Conservation (phyloP, 2,888 invertebrate genomes). For the Acanthopleura granulata region DNA sequence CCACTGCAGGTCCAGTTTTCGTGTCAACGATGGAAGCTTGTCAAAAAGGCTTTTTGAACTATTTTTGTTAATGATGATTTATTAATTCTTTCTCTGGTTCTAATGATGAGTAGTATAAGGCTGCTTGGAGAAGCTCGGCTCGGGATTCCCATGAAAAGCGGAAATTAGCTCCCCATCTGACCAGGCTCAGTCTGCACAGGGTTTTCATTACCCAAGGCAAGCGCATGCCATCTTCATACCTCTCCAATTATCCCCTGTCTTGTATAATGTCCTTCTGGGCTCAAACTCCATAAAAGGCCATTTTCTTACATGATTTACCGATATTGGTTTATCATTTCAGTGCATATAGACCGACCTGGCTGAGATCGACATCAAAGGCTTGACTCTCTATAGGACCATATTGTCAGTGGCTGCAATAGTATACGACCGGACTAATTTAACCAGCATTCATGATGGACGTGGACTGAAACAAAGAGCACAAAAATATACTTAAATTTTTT, state of each 20-base stretch:
- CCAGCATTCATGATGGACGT: no score
- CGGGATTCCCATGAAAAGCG: not conserved
- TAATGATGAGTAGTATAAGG: not conserved
- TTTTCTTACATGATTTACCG: slow-evolving; percentile 19
- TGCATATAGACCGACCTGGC: not conserved
- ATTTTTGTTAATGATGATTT: slow-evolving; percentile 18
- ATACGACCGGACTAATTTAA: no score
- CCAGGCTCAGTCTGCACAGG: not conserved
- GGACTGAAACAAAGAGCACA: no score
- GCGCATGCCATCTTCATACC: not conserved
- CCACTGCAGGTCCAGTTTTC: not conserved
- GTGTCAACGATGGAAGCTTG: not conserved
- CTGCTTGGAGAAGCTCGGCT: not conserved
- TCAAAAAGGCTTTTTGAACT: slow-evolving; percentile 17
- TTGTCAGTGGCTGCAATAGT: no score
- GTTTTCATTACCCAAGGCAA: slow-evolving; percentile 1
- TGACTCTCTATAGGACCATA: not conserved
- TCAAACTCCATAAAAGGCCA: slow-evolving; percentile 6
- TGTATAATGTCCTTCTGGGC: not conserved
- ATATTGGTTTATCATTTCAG: slow-evolving; percentile 13
- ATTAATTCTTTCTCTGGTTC: not conserved
- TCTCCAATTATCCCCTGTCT: not conserved
- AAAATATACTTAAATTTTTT: no score
- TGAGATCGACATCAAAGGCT: not conserved
- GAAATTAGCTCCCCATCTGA: not conserved